Conservation (phyloP, 2,888 invertebrate species). For the Yponomeuta evonymella region DNA sequence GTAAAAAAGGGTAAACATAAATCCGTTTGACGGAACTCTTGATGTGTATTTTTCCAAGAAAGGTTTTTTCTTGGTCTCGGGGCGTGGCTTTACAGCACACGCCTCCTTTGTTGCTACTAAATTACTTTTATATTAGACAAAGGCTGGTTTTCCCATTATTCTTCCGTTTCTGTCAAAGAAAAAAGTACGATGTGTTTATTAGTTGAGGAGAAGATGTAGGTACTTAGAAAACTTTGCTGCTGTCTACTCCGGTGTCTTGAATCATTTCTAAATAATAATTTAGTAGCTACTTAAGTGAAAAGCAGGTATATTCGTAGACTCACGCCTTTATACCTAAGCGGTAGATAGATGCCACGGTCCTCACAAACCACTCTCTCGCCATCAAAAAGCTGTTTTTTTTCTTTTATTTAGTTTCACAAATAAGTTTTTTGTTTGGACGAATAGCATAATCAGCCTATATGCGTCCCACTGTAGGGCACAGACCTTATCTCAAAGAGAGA, state of each 20-base stretch:
- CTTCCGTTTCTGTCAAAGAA: constrained; percentile 15
- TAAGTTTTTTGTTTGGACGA: no score
- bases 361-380: no score
- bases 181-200: constrained; percentile 6
- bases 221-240: constrained; percentile 17
- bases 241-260: not conserved
- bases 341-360: not conserved
- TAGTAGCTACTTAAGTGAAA: not conserved
- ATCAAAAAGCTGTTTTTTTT: no score
- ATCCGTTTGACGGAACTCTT: constrained; percentile 33
- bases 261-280: not conserved
- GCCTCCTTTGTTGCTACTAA: not conserved
- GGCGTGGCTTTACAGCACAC: not conserved
- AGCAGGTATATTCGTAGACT: not conserved
- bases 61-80: constrained; percentile 25
- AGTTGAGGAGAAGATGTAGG: constrained; percentile 19
- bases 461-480: no score
- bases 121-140: not conserved
- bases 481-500: no score
- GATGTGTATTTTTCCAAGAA: constrained; percentile 30
- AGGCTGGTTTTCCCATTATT: constrained; percentile 17
- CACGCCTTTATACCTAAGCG: not conserved
- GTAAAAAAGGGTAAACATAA: constrained; percentile 32
- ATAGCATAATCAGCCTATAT: no score
- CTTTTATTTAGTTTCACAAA: no score